These are phyloP conservation scores for Cantharis lateralis DNA, from an alignment of 2,888 invertebrate species.

Conservation along the genomic window DNA sequence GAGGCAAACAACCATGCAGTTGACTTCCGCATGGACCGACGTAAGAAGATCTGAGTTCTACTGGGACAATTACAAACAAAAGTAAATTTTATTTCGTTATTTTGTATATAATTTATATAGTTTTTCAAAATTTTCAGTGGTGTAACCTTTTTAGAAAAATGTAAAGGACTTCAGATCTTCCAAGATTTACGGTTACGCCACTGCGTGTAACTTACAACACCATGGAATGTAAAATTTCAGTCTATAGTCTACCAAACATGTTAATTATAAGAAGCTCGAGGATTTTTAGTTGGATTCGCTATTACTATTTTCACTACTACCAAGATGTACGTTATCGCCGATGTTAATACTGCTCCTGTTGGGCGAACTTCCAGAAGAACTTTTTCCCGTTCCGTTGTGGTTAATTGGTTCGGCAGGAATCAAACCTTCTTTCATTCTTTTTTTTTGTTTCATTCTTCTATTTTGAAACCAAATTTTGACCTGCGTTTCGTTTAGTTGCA, in stretches of 20 bases:
- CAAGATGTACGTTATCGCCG: conserved; percentile 54
- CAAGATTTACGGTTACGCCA: not conserved
- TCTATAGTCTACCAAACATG: not conserved
- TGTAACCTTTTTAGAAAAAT: not conserved
- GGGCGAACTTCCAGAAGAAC: conserved; percentile 56
- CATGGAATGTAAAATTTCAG: not conserved
- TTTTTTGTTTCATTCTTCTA: conserved; percentile 97
- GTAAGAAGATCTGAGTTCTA: not conserved
- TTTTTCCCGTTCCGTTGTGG: conserved; percentile 38
- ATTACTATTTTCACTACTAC: conserved; percentile 71
- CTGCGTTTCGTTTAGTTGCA: conserved; percentile 97
- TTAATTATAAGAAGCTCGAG: not conserved
- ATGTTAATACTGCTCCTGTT: conserved; percentile 50
- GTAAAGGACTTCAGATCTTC: not conserved
- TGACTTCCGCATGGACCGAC: too few species aligned
- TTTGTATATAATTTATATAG: not conserved
- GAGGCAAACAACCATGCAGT: too few species aligned
- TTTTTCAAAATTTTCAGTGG: not conserved
- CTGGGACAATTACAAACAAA: not conserved
- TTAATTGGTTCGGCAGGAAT: conserved; percentile 63
- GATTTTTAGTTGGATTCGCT: conserved; percentile 64
- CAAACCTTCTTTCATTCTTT: conserved; percentile 91
- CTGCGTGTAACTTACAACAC: conserved; percentile 16
- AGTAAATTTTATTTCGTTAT: not conserved
- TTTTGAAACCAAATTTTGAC: conserved; percentile 99